Percentiles rank a stretch among this genome's conserved stretches.
These are phyloP conservation scores for Xyliphius kryptos DNA, from an alignment of 2,113 vertebrate genomes.

Conservation along the genomic window DNA sequence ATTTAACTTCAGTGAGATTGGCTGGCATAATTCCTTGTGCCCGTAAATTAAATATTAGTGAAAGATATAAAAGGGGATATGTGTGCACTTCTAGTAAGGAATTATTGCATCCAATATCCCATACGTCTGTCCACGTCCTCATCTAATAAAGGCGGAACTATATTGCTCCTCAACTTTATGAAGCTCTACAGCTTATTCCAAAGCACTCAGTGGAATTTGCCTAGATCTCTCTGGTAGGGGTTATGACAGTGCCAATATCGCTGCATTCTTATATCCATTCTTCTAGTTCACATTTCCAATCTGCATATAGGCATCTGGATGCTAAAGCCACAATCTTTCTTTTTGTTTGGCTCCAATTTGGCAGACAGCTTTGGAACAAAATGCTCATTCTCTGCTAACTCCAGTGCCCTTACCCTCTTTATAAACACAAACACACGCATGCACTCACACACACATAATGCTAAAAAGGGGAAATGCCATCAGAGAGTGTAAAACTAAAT, in stretches of 20 bases:
- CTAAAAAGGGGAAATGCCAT: slow-evolving; percentile 74
- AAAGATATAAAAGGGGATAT: too few relatives aligned
- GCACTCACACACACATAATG: slow-evolving; percentile 65
- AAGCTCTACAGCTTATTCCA: slow-evolving; percentile 63
- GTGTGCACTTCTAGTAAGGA: slow-evolving; percentile 62
- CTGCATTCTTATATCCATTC: slow-evolving; percentile 53
- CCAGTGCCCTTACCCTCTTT: slow-evolving; percentile 69
- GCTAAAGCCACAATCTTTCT: slow-evolving; percentile 59
- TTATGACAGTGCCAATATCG: slow-evolving; percentile 64
- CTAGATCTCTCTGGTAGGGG: slow-evolving; percentile 55
- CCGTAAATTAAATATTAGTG: too few relatives aligned
- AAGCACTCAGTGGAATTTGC: slow-evolving; percentile 68
- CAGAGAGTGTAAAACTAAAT: slow-evolving; percentile 96
- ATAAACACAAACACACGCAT: slow-evolving; percentile 63
- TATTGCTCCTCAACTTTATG: slow-evolving; percentile 70
- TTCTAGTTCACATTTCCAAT: slow-evolving; percentile 58
- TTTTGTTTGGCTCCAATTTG: slow-evolving; percentile 53
- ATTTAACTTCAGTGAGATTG: too few relatives aligned
- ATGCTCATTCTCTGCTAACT: slow-evolving; percentile 42
- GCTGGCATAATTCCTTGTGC: too few relatives aligned
- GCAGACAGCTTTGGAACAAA: slow-evolving; percentile 41
- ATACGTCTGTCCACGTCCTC: slow-evolving; percentile 60
- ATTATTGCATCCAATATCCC: slow-evolving; percentile 70
- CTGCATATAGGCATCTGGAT: slow-evolving; percentile 66
- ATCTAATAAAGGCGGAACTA: slow-evolving; percentile 65